phyloP scores from a whole-genome alignment of 2,113 vertebrate species.

The Bombycilla garrulus region DNA sequence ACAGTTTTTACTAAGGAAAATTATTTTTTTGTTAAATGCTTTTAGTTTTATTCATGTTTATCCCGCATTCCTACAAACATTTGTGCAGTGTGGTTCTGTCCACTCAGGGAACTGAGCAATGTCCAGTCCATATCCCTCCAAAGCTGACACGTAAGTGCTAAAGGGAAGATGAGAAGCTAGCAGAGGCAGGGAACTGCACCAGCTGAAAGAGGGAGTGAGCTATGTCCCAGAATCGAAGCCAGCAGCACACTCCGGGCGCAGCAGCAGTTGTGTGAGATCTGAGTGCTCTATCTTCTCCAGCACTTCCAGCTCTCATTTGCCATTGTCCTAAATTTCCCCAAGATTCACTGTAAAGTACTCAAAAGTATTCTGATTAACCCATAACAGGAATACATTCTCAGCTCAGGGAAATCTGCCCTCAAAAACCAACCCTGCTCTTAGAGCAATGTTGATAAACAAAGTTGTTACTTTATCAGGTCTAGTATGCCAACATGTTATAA shows the following conservation, averaged over 20 bases:
- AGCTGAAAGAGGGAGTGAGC: background rate
- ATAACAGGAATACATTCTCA: background rate
- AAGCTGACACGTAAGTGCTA: background rate
- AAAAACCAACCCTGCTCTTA: background rate
- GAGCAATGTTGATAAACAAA: constrained; percentile 48
- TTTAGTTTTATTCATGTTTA: background rate
- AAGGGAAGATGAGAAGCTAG: background rate
- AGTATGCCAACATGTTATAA: constrained; percentile 60
- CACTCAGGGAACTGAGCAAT: background rate
- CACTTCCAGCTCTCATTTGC: background rate
- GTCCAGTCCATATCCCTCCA: background rate
- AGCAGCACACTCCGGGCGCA: background rate
- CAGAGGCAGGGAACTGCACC: background rate
- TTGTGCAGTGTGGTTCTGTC: background rate
- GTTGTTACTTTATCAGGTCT: background rate
- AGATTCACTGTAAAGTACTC: background rate
- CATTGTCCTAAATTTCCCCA: background rate
- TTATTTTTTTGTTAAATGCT: background rate
- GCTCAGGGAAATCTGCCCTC: background rate
- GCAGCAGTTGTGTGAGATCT: background rate
- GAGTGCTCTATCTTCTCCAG: background rate
- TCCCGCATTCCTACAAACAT: background rate
- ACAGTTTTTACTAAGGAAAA: background rate
- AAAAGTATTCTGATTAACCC: background rate
- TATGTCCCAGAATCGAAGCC: background rate